Base-by-base conservation (phyloP, 1,140 invertebrate genomes). In the Heliconius hermathena region DNA sequence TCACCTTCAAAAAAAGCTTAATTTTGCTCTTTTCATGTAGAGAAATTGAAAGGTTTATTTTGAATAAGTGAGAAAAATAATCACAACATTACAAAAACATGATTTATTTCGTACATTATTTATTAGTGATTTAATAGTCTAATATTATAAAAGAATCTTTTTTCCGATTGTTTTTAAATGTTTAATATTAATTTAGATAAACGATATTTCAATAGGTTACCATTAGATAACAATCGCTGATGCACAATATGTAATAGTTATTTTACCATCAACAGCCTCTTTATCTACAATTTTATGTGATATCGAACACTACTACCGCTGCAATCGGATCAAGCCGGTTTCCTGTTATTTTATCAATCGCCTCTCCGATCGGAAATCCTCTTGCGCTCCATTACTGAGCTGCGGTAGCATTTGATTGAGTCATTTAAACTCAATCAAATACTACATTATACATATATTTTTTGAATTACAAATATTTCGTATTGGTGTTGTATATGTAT, bases 351-450 rank as follows among this genome's bases (percentile, higher is more conserved):
- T 38, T 71, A 36, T 71, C 46, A 52, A 76, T 81, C 71, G 60
- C 46, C 70, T 46, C 73, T 52, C 74, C 74, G 26, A 60, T 73
- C 76, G 77, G 77, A 82, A 82, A 82, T 82, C 76, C 81, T 82
- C 71, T 82, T 74, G 79, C n/a, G 66, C 46, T 54, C 60, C 66
- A 29, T 66, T 66, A 66, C 60, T 52, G 18, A 6, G 49, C 60
- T 52, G 18, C 18, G 18, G 6, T 60, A 60, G 54, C 54, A 57
- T 57, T 57, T 57, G 54, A 60, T 60, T 60, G 54, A 60, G 54
- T 60, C 54, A 60, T 60, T 60, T 60, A 60, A 52, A 22, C 0
- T 57, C 54, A 57, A 57, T 2, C n/a, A 22, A 57, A 22, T 57
- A 52, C 5, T 52, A 52, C 16, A 13, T 52, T 20, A 18, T 52